Conservation (phyloP, 2,797 vertebrate species). For the Morus bassanus region DNA sequence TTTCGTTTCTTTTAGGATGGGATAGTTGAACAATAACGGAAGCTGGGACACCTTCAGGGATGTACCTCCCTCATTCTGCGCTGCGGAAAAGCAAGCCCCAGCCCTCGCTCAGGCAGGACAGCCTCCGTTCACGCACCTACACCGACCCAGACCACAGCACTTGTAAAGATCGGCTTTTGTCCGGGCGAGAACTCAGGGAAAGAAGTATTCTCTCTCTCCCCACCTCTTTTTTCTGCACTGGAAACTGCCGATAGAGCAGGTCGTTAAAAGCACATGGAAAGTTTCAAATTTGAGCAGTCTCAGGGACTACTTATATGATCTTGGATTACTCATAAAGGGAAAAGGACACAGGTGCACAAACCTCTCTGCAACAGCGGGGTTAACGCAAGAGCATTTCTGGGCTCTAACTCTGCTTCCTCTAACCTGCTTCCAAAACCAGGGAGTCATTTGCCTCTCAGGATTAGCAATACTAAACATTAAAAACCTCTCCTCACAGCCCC, state of each 20-base stretch:
- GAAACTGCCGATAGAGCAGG: background rate
- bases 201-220: background rate
- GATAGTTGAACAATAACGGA: background rate
- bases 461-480: background rate
- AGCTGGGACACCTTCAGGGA: background rate
- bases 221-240: background rate
- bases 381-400: background rate
- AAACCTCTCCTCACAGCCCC: background rate
- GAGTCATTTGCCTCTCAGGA: background rate
- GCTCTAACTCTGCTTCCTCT: background rate
- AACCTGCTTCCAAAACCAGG: background rate
- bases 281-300: background rate
- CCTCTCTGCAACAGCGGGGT: background rate
- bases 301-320: background rate
- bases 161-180: background rate
- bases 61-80: background rate
- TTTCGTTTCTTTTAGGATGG: constrained; percentile 17
- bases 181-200: background rate
- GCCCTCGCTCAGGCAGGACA: background rate
- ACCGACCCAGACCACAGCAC: background rate
- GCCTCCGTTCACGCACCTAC: background rate
- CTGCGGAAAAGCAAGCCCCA: background rate
- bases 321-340: background rate
- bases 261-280: background rate
- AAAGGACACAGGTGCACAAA: background rate